Evolutionary conservation across 2,113 vertebrate genomes (phyloP), one percentile per base, ranked within the genome.

Genomic region (Alligator sinensis): DNA sequence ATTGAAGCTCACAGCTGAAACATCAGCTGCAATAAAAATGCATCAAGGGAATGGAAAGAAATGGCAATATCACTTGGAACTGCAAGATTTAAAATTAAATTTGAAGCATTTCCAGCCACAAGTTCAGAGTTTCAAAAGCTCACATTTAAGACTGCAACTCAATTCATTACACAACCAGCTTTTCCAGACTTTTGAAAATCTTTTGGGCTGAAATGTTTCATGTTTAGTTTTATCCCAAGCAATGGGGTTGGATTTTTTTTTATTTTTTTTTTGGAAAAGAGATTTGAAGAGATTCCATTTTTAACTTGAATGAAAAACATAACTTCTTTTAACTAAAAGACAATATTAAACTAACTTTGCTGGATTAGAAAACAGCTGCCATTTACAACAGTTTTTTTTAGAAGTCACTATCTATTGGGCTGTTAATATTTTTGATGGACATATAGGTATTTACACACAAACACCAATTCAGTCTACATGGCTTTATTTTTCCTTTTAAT

Each of bases 171-270:
- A 87, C 84, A 77, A 91, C 59, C 88, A 86, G 7, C 77, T 96
- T 94, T 95, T 95, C 86, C 93, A 77, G 28, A 80, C 63, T 90
- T 85, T 77, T 74, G 22, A 85, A 27, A 74, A 64, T 68, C 82
- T 70, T 0, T 76, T 75, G 79, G 87, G 88, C 85, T 12, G n/a
- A 84, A 59, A 84, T 89, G 70, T 80, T 70, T 90, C 58, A 86
- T 83, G 87, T 89, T 89, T 92, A 88, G 88, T 77, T 74, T 54
- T 27, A 94, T 79, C 88, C 70, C 68, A 90, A 86, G n/a, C 24
- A 82, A 82, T 3, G 21, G 66, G 83, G 61, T n/a, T 62, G 83
- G 55, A 83, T 38, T 10, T 72, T 72, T 72, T 38, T n/a, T n/a
- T n/a, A n/a, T n/a, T n/a, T n/a, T n/a, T 38, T 10, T 72, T 72